These are phyloP conservation scores for Linnaemya vulpina DNA, from an alignment of 2,888 invertebrate genomes.

Conservation along the genomic window DNA sequence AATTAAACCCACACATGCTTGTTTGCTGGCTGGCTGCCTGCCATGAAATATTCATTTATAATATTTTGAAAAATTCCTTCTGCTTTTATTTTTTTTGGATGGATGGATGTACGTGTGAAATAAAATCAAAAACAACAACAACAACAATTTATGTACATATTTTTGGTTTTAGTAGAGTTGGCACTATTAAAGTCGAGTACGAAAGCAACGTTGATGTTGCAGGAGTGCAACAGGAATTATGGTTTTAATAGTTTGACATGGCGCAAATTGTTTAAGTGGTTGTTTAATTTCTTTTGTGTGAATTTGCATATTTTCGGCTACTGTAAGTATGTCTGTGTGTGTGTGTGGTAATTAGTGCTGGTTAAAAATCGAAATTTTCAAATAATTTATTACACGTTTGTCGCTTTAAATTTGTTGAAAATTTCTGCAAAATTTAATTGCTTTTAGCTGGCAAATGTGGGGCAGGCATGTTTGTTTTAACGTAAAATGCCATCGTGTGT, in stretches of 20 bases:
- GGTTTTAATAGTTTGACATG: conserved; percentile 55
- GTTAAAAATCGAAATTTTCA: conserved; percentile 8
- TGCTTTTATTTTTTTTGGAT: too few relatives aligned
- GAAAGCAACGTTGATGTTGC: not conserved
- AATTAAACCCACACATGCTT: not conserved
- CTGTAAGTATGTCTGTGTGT: not conserved
- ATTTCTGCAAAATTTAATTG: conserved; percentile 30
- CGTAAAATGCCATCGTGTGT: not conserved
- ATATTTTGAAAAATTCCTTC: conserved; percentile 17
- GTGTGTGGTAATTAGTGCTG: not conserved
- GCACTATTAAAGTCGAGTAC: not conserved
- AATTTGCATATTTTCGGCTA: not conserved
- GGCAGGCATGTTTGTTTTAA: conserved; percentile 6
- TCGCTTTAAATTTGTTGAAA: conserved; percentile 20
- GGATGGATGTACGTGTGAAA: conserved; percentile 27
- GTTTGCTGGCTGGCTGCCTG: conserved; percentile 8
- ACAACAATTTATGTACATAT: not conserved
- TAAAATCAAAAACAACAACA: not conserved
- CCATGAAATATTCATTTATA: conserved; percentile 41
- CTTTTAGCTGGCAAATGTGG: not conserved
- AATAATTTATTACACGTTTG: conserved; percentile 30
- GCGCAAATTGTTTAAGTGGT: conserved; percentile 60
- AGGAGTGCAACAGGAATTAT: conserved; percentile 7
- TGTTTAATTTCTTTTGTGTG: conserved; percentile 43
- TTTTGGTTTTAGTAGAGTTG: not conserved